These are phyloP conservation scores for Sturnira hondurensis DNA, from an alignment of 2,113 vertebrate species.

Conservation along the genomic window DNA sequence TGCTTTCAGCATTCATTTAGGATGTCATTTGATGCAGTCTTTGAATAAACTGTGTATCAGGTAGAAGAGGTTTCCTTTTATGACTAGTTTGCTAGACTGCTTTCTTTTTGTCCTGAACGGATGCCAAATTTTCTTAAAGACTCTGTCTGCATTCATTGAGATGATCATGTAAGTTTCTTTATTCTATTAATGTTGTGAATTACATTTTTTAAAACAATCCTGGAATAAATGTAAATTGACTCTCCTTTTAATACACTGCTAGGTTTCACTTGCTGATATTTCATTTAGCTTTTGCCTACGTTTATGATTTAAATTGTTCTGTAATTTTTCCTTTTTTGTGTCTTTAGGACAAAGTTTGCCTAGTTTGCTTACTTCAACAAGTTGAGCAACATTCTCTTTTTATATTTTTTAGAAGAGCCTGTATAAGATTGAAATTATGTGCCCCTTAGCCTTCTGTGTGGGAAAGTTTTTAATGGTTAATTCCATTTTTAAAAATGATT, in stretches of 20 bases:
- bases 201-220: background rate
- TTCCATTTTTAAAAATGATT: constrained; percentile 2
- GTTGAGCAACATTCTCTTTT: background rate
- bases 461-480: background rate
- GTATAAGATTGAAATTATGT: background rate
- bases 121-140: constrained; percentile 12
- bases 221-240: background rate
- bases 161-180: constrained; percentile 16
- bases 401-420: background rate
- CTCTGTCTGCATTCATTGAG: constrained; percentile 22
- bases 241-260: constrained; percentile 3
- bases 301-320: background rate
- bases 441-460: background rate
- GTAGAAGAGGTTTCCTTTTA: constrained; percentile 5
- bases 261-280: constrained; percentile 20
- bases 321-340: background rate
- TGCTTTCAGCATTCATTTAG: background rate
- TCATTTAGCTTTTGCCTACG: background rate
- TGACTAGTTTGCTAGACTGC: background rate
- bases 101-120: constrained; percentile 3
- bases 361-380: background rate
- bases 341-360: background rate
- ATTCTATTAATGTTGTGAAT: constrained; percentile 32
- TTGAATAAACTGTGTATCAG: background rate
- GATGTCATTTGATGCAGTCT: background rate